A percentile compares a stretch with the other conserved stretches of the same genome.
phyloP scores from a whole-genome alignment of 2,113 vertebrate species.

The Gobiocypris rarus region DNA sequence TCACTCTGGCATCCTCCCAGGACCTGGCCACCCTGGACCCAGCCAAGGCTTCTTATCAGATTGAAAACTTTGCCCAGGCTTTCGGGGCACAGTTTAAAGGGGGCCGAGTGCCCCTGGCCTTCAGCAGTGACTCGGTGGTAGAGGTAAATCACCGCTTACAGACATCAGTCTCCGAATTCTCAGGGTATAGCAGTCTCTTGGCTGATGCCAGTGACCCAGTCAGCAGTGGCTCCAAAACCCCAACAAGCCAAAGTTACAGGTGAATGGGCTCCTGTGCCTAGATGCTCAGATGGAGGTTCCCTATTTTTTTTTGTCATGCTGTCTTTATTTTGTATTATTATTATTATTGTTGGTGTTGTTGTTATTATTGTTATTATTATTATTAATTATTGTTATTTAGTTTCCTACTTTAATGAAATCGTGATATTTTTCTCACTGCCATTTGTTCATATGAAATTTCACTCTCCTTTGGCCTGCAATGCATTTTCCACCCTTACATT shows the following conservation, averaged over 20 bases:
- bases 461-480: conserved; percentile 82
- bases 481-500: conserved; percentile 62
- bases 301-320: conserved; percentile 78
- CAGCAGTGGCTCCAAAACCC: conserved; percentile 95
- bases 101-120: conserved; percentile 88
- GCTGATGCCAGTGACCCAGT: conserved; percentile 95
- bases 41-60: conserved; percentile 95
- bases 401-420: conserved; percentile 63
- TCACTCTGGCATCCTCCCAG: conserved; percentile 82
- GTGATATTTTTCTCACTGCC: conserved; percentile 80
- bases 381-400: conserved; percentile 58
- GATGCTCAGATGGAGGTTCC: conserved; percentile 66
- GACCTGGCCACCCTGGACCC: conserved; percentile 88
- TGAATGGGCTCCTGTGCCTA: conserved; percentile 77
- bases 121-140: conserved; percentile 85
- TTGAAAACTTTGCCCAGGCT: conserved; percentile 99
- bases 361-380: conserved; percentile 57
- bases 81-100: conserved; percentile 98
- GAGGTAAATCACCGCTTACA: conserved; percentile 94
- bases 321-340: conserved; percentile 59
- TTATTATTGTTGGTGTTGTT: conserved; percentile 74
- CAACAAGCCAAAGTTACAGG: conserved; percentile 99
- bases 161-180: conserved; percentile 98
- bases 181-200: conserved; percentile 99
- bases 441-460: conserved; percentile 90